phyloP scores from a whole-genome alignment of 1,140 invertebrate genomes.

The Chironomus tepperi region DNA sequence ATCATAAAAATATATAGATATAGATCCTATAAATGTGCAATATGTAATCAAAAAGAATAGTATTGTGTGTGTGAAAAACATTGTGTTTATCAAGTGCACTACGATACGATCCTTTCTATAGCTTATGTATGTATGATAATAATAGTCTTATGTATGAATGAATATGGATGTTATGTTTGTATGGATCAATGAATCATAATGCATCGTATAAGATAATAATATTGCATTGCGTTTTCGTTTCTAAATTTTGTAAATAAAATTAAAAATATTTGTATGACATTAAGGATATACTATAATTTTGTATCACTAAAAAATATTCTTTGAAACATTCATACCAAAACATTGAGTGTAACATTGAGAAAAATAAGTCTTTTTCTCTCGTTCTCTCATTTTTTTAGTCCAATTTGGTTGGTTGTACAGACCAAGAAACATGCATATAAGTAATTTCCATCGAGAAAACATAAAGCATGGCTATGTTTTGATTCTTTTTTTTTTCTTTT shows the following conservation, averaged over 20 bases:
- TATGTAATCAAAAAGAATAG: no score
- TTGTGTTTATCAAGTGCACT: no score
- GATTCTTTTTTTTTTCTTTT: background rate
- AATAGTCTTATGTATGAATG: no score
- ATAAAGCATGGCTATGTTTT: background rate
- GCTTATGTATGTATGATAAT: no score
- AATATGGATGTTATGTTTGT: no score
- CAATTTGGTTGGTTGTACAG: no score
- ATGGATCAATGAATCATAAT: no score
- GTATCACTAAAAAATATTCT: background rate
- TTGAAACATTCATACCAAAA: background rate
- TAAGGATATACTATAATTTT: constrained; percentile 5
- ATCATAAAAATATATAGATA: background rate
- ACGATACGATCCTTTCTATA: no score
- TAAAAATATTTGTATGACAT: constrained; percentile 16
- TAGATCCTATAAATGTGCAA: no score
- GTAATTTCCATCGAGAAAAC: background rate
- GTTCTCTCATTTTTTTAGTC: no score
- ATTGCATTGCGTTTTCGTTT: background rate
- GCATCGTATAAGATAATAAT: constrained; percentile 25
- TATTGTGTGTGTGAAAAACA: no score
- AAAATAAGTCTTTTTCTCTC: background rate
- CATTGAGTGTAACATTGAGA: background rate
- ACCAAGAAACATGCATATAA: background rate
- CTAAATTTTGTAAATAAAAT: constrained; percentile 26